Evolutionary conservation across 2,888 invertebrate species (phyloP), one percentile per base, ranked within the genome.

Genomic region (Holacanthella duospinosa): DNA sequence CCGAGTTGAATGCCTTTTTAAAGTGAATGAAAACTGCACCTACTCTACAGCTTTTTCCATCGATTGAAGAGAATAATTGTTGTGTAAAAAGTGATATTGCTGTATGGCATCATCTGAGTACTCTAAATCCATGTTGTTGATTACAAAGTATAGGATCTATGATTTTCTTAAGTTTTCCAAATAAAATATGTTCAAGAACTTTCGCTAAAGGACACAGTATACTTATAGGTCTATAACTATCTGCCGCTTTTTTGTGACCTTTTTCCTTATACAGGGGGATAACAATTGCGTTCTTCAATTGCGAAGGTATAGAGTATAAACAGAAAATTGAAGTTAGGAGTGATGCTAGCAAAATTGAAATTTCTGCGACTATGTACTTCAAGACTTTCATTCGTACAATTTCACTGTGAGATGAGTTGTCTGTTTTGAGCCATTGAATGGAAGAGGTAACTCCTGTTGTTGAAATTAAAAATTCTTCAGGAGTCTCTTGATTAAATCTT

Each of bases 11-110:
- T 2, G 66, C 64, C n/a, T 62, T 64, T 2, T 43, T 36, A 27
- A 65, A 65, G 63, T 67, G 65, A 2, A 67, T 36, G 43, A 60
- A 63, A 1, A 63, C 21, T 0, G 63, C 64, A 27, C 58, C 44
- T 1, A 55, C 60, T 56, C 58, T 60, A 1, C 63, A 61, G 2
- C 43, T 53, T 36, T 36, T 36, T 2, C 2, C 4, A 44, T 65
- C 62, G 3, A 67, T 1, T 26, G 1, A 9, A 0, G 54, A 36
- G 44, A 63, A 62, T 21, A 64, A 43, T 24, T 61, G 16, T 48
- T 67, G 63, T 9, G 65, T 61, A 4, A 65, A 59, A 2, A 28
- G n/a, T 1, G 62, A 25, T 1, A 60, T 2, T 12, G 67, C 65
- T 1, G 65, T 63, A 3, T 62, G 57, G 58, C 65, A 65, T 21